A percentile compares a stretch with the other conserved stretches of the same genome.
Evolutionary conservation across 2,113 vertebrate species (phyloP).

Genomic region (Pachyramphus minor): DNA sequence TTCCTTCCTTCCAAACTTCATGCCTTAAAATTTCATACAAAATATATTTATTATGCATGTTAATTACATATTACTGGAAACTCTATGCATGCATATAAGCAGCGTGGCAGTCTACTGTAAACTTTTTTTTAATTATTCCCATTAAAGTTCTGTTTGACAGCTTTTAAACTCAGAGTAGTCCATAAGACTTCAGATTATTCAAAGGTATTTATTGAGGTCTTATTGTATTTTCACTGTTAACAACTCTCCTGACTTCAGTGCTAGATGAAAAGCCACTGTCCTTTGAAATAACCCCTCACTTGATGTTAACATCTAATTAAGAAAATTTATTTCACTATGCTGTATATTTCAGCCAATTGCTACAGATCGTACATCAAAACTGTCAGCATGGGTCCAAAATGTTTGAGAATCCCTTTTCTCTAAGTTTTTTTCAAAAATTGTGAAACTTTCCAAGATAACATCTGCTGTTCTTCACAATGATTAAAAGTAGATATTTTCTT

Average conservation of each 20-base stretch:
- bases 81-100: not conserved
- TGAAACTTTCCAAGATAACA: not conserved
- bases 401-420: not conserved
- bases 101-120: not conserved
- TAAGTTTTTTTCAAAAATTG: not conserved
- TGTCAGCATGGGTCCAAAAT: not conserved
- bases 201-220: not conserved
- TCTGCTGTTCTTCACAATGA: not conserved
- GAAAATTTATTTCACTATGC: not conserved
- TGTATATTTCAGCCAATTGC: not conserved
- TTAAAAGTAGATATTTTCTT: not conserved
- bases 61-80: not conserved
- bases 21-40: not conserved
- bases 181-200: not conserved
- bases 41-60: not conserved
- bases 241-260: not conserved
- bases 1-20: not conserved
- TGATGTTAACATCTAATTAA: not conserved
- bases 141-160: not conserved
- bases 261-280: not conserved
- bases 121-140: not conserved
- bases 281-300: not conserved
- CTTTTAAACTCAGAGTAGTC: not conserved
- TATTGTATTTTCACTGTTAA: not conserved
- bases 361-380: not conserved